These are phyloP conservation scores for Heliconius hermathena DNA, from an alignment of 1,140 invertebrate species.

Conservation along the genomic window DNA sequence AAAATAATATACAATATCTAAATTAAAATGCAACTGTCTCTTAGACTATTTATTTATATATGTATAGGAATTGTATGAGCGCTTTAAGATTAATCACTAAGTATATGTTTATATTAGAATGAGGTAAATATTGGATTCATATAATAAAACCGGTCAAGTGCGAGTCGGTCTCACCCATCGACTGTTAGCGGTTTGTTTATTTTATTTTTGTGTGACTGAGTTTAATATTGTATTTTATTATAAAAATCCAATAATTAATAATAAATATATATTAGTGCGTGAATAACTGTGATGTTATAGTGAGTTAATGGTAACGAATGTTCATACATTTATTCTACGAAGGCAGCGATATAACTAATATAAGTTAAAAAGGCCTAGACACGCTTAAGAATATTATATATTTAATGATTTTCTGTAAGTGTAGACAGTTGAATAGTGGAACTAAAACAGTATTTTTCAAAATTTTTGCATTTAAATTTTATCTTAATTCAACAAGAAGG, in stretches of 20 bases:
- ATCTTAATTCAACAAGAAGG: no score
- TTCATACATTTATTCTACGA: constrained; percentile 1
- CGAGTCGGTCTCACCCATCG: no score
- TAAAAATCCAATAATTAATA: neutral
- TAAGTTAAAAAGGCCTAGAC: neutral
- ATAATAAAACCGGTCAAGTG: neutral
- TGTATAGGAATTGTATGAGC: neutral
- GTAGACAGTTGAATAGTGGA: no score
- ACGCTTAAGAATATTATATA: neutral
- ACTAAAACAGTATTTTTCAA: no score
- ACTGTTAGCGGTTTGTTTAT: no score
- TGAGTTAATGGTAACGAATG: neutral
- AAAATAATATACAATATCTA: neutral
- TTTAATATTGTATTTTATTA: neutral
- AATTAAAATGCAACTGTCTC: neutral
- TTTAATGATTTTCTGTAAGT: no score
- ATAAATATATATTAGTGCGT: constrained; percentile 12
- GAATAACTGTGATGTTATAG: constrained; percentile 14
- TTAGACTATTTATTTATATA: neutral
- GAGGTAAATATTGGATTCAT: neutral
- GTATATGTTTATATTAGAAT: neutral
- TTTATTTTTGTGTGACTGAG: no score
- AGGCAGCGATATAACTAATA: constrained; percentile 14
- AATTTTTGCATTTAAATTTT: no score
- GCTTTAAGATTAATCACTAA: neutral